Evolutionary conservation across 2,113 vertebrate genomes (phyloP).

Genomic region (Meles meles): DNA sequence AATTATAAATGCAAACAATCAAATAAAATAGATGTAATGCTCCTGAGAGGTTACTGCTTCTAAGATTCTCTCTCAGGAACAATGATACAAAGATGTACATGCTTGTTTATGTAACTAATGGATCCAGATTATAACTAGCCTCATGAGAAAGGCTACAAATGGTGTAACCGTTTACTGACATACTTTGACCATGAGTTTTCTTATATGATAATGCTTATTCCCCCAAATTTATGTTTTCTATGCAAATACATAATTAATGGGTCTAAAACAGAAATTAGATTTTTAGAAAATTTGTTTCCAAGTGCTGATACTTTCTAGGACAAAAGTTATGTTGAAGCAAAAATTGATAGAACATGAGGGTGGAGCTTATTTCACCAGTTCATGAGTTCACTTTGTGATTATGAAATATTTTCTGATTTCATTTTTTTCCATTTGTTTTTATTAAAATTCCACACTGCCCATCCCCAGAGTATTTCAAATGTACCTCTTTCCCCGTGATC

Average conservation of each 20-base stretch:
- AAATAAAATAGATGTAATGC: not conserved
- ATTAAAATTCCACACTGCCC: not conserved
- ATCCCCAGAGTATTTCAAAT: not conserved
- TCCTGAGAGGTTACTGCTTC: not conserved
- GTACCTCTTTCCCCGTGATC: not conserved
- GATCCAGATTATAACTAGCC: not conserved
- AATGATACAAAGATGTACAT: not conserved
- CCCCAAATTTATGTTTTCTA: not conserved
- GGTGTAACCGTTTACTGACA: not conserved
- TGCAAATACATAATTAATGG: not conserved
- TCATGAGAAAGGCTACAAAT: not conserved
- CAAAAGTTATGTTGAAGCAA: not conserved
- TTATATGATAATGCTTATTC: not conserved
- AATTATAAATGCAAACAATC: not conserved
- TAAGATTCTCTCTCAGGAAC: not conserved
- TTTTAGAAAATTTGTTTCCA: not conserved
- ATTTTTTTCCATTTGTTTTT: not conserved
- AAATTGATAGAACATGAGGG: not conserved
- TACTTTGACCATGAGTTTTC: not conserved
- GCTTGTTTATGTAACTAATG: not conserved
- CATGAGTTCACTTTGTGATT: not conserved
- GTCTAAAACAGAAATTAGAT: not conserved
- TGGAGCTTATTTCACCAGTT: not conserved
- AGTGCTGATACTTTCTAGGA: not conserved
- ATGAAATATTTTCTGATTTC: conserved; percentile 23